These are phyloP conservation scores for Nomia melanderi DNA, from an alignment of 1,140 invertebrate genomes.

Conservation along the genomic window DNA sequence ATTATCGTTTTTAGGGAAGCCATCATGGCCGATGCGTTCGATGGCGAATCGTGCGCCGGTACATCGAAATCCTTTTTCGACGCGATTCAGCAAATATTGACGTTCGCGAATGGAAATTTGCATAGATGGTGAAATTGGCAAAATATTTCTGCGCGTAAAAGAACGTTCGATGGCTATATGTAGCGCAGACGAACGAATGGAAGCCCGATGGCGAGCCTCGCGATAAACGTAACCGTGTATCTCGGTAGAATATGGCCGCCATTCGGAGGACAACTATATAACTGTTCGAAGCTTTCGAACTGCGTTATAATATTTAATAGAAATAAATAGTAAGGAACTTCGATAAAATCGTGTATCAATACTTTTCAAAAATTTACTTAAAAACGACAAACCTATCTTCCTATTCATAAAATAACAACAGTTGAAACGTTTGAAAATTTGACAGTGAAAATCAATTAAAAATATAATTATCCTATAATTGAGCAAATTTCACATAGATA, in stretches of 20 bases:
- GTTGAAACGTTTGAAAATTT: too few species aligned
- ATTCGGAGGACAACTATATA: conserved; percentile 44
- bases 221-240: conserved; percentile 27
- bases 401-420: too few species aligned
- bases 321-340: too few species aligned
- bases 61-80: conserved; percentile 66
- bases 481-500: too few species aligned
- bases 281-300: too few species aligned
- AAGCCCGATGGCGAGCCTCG: conserved; percentile 2
- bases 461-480: too few species aligned
- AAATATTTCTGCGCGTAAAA: conserved; percentile 66
- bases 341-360: too few species aligned
- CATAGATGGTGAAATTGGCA: conserved; percentile 64
- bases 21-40: conserved; percentile 27
- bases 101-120: conserved; percentile 64
- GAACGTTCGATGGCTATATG: conserved; percentile 32
- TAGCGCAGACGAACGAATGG: conserved; percentile 14
- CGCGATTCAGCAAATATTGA: conserved; percentile 67
- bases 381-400: too few species aligned
- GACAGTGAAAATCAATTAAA: too few species aligned
- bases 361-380: too few species aligned
- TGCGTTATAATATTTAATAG: too few species aligned
- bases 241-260: conserved; percentile 45
- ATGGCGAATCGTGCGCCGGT: conserved; percentile 55
- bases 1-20: conserved; percentile 44